Base-by-base conservation (phyloP, 2,888 invertebrate genomes). In the Apodemia hepburni region DNA sequence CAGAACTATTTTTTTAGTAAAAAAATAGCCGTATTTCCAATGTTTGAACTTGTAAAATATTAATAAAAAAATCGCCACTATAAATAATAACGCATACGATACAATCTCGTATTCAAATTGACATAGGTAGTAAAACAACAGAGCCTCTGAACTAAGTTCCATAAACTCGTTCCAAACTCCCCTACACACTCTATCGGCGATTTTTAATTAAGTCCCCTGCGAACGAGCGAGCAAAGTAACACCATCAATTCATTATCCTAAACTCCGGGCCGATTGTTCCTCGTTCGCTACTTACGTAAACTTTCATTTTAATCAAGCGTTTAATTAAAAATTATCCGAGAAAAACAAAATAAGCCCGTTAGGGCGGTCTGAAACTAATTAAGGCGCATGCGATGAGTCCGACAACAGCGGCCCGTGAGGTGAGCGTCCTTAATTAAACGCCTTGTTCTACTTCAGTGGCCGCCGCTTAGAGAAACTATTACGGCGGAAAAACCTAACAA, bases 281-380 rank as follows among this genome's bases (percentile, higher is more conserved):
- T 83, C 87, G 89, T 84, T 85, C 87, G 89, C 86, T 90, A 91
- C 91, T 91, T 91, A 90, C 86, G 87, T 89, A 89, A 91, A 91
- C 90, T 91, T 90, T 91, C 88, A 91, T 91, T 91, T 91, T 91
- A 90, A 91, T 91, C 91, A 91, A 90, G 89, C 91, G 87, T 91
- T 90, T 91, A 91, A 91, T 91, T 91, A 90, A 91, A 91, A 91
- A 91, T 91, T 91, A 90, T 89, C 89, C 86, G 87, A 88, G 89
- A 90, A 91, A 90, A 90, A 91, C 91, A 90, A 91, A 91, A 90
- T 90, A 90, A 90, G 90, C 85, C 87, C 82, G 89, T 88, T 88
- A 87, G 88, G 88, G 87, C 85, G 87, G 87, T 84, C 85, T 87
- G 88, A 84, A 80, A 88, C 87, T 90, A 91, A 91, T 90, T 89